A percentile compares a stretch with the other conserved stretches of the same genome.
These are phyloP conservation scores for Premnoplex brunnescens DNA, from an alignment of 2,797 vertebrate species.

Conservation along the genomic window DNA sequence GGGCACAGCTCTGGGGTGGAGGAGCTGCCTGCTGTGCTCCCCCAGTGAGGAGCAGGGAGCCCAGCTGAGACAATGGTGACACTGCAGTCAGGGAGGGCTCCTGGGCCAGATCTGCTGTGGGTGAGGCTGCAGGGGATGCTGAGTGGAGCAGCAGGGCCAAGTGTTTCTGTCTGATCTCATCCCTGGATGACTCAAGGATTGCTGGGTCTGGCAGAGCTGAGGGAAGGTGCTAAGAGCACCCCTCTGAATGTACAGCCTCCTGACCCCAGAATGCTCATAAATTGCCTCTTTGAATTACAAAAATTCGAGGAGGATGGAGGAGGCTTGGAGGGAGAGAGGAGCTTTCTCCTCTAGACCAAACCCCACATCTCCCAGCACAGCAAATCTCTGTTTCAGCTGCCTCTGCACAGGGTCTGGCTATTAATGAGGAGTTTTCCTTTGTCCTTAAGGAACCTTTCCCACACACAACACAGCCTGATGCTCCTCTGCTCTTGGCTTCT, in stretches of 20 bases:
- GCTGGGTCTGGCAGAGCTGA: neutral
- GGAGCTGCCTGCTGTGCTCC: too few species aligned
- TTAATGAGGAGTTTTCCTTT: conserved; percentile 37
- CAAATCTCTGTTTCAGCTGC: neutral
- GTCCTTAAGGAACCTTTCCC: conserved; percentile 46
- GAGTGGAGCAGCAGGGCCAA: neutral
- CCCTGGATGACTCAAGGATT: neutral
- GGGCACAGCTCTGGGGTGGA: neutral
- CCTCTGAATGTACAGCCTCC: neutral
- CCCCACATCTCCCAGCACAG: neutral
- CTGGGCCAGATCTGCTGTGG: too few species aligned
- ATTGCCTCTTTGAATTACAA: neutral
- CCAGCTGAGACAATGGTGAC: too few species aligned
- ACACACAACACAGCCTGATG: neutral
- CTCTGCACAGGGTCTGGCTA: neutral
- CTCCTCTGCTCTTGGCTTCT: neutral
- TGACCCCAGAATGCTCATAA: neutral
- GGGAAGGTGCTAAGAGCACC: neutral
- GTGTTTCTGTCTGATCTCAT: neutral
- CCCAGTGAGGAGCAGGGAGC: too few species aligned
- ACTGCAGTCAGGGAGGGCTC: too few species aligned
- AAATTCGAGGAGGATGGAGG: neutral
- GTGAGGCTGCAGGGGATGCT: too few species aligned
- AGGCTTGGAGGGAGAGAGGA: neutral
- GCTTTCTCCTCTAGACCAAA: neutral